A percentile compares a stretch with the other conserved stretches of the same genome.
These are phyloP conservation scores for Nothocercus nigrocapillus DNA, from an alignment of 2,113 vertebrate genomes.

Conservation along the genomic window DNA sequence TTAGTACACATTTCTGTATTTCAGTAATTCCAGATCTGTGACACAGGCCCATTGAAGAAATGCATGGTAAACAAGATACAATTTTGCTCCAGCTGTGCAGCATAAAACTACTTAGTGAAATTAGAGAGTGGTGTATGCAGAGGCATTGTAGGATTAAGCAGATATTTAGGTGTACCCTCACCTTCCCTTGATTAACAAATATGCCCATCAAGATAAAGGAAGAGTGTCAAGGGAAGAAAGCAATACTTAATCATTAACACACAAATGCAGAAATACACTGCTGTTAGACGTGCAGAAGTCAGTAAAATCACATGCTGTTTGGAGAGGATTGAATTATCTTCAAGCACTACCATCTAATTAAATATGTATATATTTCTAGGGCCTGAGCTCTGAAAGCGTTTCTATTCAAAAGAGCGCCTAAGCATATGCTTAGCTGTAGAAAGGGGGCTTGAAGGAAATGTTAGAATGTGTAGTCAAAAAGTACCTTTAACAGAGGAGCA, in stretches of 20 bases:
- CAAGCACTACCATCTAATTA: slow-evolving; percentile 57
- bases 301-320: slow-evolving; percentile 43
- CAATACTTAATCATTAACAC: not conserved
- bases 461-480: slow-evolving; percentile 41
- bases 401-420: slow-evolving; percentile 19
- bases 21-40: not conserved
- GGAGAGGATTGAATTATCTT: slow-evolving; percentile 60
- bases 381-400: slow-evolving; percentile 40
- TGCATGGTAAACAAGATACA: not conserved
- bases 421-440: slow-evolving; percentile 30
- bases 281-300: slow-evolving; percentile 46
- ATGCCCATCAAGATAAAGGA: not conserved
- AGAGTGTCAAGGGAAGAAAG: not conserved
- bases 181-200: not conserved
- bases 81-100: not conserved
- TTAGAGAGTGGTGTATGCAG: not conserved
- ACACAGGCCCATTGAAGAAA: slow-evolving; percentile 22
- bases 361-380: slow-evolving; percentile 61
- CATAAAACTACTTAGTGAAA: not conserved
- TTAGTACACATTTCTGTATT: not conserved
- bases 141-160: not conserved
- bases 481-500: slow-evolving; percentile 35
- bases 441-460: slow-evolving; percentile 5
- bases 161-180: not conserved
- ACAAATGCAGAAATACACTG: not conserved